These are phyloP conservation scores for Pogonomyrmex barbatus DNA, from an alignment of 1,140 invertebrate species.

Conservation along the genomic window DNA sequence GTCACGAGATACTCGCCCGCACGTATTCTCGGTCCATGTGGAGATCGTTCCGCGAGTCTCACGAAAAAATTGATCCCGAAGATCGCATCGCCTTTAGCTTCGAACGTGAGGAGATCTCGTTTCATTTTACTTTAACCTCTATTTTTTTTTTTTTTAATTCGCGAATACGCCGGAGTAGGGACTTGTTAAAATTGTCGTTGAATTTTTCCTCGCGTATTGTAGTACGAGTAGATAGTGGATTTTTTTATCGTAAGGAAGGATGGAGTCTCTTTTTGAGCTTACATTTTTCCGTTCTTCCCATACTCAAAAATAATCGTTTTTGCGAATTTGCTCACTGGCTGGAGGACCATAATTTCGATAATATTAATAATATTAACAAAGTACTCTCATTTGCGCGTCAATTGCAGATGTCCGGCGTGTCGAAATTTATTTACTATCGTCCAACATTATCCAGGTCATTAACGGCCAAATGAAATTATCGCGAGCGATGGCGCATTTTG, in stretches of 20 bases:
- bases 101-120: background rate
- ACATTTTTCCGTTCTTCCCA: background rate
- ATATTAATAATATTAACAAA: background rate
- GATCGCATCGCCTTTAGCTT: conserved; percentile 6
- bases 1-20: conserved; percentile 32
- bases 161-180: background rate
- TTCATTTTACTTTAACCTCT: background rate
- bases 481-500: conserved; percentile 36
- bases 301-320: background rate
- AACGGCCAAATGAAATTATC: conserved; percentile 49
- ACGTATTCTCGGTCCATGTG: conserved; percentile 11
- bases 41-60: conserved; percentile 20
- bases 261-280: background rate
- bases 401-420: conserved; percentile 20
- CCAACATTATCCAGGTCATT: conserved; percentile 38
- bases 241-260: background rate
- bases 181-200: background rate
- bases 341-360: conserved; percentile 2
- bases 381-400: background rate
- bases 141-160: background rate
- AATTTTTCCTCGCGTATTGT: background rate
- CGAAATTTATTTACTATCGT: conserved; percentile 44
- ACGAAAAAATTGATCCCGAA: conserved; percentile 41
- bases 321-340: background rate
- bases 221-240: background rate